phyloP scores from a whole-genome alignment of 2,113 vertebrate genomes.

The Mugil cephalus region DNA sequence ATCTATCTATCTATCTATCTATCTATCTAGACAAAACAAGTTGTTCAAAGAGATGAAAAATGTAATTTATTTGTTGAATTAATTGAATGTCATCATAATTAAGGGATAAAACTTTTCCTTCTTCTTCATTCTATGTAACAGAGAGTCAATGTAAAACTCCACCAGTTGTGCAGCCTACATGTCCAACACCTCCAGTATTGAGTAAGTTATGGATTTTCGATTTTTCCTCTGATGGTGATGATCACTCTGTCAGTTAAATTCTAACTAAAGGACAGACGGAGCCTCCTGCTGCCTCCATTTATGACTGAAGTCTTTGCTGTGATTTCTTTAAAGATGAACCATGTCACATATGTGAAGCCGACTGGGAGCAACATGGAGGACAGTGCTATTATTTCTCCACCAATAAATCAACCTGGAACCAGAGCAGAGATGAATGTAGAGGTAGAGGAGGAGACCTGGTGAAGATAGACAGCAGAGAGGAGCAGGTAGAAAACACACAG shows the following conservation, averaged over 20 bases:
- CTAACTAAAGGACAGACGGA: background rate
- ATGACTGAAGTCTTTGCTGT: rapidly evolving
- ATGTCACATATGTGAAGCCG: background rate
- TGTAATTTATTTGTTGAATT: too few relatives aligned
- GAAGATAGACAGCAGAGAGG: constrained; percentile 36
- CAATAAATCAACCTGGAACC: rapidly evolving
- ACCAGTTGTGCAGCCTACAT: too few relatives aligned
- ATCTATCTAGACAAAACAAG: too few relatives aligned
- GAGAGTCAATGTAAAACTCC: too few relatives aligned
- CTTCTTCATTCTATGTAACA: too few relatives aligned
- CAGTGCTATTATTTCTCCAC: constrained; percentile 53
- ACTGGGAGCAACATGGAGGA: constrained; percentile 34
- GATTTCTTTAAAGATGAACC: background rate
- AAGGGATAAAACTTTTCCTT: too few relatives aligned
- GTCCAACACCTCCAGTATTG: too few relatives aligned
- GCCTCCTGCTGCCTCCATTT: background rate
- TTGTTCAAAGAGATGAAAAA: too few relatives aligned
- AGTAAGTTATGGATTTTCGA: constrained; percentile 5
- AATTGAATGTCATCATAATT: too few relatives aligned
- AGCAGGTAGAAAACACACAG: constrained; percentile 59
- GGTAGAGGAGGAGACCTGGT: background rate
- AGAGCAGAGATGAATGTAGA: rapidly evolving
- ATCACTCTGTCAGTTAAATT: background rate
- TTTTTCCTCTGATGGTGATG: background rate
- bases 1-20: too few relatives aligned